A percentile compares a stretch with the other conserved stretches of the same genome.
phyloP scores from a whole-genome alignment of 2,113 vertebrate species.

The Rhadina sibilatrix region DNA sequence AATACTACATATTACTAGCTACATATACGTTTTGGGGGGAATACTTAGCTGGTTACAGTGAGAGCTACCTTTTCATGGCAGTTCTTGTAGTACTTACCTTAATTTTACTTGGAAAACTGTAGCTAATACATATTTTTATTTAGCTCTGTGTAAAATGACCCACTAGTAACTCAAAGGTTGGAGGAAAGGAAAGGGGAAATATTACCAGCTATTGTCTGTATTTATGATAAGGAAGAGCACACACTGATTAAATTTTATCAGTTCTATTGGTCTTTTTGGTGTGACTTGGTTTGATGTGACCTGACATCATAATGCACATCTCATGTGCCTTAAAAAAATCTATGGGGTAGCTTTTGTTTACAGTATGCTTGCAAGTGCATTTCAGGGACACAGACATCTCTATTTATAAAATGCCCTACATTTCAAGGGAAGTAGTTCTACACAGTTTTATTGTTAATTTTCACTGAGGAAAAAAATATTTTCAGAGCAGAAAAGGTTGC shows the following conservation, averaged over 20 bases:
- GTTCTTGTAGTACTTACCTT: not conserved
- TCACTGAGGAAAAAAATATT: not conserved
- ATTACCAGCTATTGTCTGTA: not conserved
- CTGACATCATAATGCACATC: not conserved
- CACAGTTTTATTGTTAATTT: not conserved
- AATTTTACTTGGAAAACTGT: not conserved
- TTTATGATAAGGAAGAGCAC: not conserved
- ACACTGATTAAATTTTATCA: not conserved
- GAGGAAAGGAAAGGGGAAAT: not conserved
- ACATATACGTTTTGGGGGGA: not conserved
- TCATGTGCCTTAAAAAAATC: not conserved
- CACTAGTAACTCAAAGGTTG: not conserved
- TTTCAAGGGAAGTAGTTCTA: not conserved
- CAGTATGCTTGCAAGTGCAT: not conserved
- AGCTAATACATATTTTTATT: not conserved
- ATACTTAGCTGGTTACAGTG: not conserved
- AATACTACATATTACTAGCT: not conserved
- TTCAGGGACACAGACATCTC: not conserved
- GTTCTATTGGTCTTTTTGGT: not conserved
- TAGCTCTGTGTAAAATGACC: not conserved
- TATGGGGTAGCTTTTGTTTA: not conserved
- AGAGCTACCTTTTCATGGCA: not conserved
- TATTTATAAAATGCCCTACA: not conserved
- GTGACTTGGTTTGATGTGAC: slow-evolving; percentile 1
- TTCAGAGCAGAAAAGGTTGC: not conserved